phyloP scores from a whole-genome alignment of 2,113 vertebrate species.

The Zosterops pallidus region DNA sequence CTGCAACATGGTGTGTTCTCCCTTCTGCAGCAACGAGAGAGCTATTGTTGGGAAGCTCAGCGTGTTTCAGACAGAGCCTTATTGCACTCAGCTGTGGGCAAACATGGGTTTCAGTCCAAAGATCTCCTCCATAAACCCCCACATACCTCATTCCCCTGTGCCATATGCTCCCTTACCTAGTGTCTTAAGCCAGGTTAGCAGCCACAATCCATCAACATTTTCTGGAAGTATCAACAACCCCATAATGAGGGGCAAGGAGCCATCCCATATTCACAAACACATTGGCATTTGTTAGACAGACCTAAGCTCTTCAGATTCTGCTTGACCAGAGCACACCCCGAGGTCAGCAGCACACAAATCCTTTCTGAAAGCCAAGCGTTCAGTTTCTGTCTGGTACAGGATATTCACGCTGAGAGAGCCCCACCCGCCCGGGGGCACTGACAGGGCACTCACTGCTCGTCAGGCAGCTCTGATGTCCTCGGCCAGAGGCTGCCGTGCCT shows the following conservation, averaged over 20 bases:
- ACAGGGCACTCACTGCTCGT: not conserved
- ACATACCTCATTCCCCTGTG: not conserved
- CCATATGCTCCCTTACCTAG: not conserved
- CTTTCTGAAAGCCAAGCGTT: not conserved
- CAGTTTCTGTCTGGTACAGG: not conserved
- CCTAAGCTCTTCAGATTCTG: not conserved
- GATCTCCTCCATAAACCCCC: not conserved
- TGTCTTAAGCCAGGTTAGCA: not conserved
- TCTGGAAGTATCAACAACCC: not conserved
- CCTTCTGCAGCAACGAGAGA: not conserved
- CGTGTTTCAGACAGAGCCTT: not conserved
- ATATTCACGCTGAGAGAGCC: not conserved
- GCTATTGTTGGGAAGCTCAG: not conserved
- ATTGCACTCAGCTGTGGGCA: fast-evolving
- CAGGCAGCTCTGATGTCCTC: not conserved
- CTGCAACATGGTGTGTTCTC: not conserved
- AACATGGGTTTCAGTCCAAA: not conserved
- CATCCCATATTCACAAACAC: not conserved
- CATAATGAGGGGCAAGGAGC: not conserved
- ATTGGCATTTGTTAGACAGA: not conserved
- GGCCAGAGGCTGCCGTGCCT: not conserved
- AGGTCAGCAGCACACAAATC: not conserved
- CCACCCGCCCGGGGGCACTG: not conserved
- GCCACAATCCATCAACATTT: not conserved
- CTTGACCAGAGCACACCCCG: not conserved